Percentiles rank a stretch among this genome's conserved stretches.
Evolutionary conservation across 2,797 vertebrate species (phyloP).

Genomic region (Molossus alvarezi): DNA sequence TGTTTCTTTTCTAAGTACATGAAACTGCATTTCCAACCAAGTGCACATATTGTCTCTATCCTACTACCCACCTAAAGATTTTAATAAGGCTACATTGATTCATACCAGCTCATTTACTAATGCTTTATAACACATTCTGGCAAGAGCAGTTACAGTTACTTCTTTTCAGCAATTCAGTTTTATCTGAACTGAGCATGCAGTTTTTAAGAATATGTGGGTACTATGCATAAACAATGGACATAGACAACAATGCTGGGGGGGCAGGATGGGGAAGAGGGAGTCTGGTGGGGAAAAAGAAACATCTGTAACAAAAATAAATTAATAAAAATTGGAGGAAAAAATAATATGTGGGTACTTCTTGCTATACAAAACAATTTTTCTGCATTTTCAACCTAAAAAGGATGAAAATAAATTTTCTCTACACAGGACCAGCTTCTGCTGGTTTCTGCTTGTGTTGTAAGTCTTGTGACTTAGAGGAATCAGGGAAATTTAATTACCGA

Average conservation of each 20-base stretch:
- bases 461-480: constrained; percentile 63
- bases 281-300: too few relatives aligned
- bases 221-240: not conserved
- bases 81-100: constrained; percentile 35
- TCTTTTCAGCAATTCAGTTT: constrained; percentile 51
- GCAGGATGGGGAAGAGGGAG: too few relatives aligned
- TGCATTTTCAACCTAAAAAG: constrained; percentile 55
- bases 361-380: constrained; percentile 57
- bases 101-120: not conserved
- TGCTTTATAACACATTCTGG: not conserved
- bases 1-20: constrained; percentile 63
- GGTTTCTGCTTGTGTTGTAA: not conserved
- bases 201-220: constrained; percentile 57
- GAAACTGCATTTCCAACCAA: constrained; percentile 51
- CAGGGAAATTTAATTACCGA: constrained; percentile 76
- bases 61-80: constrained; percentile 8
- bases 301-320: too few relatives aligned
- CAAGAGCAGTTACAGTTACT: not conserved
- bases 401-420: constrained; percentile 66
- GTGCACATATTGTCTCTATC: constrained; percentile 20
- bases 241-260: too few relatives aligned
- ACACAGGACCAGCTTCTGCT: not conserved
- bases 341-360: constrained; percentile 40
- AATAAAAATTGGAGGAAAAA: not conserved
- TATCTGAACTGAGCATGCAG: not conserved